Evolutionary conservation across 1,140 invertebrate species (phyloP), one percentile per base, ranked within the genome.

Genomic region (Lepidostoma basale): DNA sequence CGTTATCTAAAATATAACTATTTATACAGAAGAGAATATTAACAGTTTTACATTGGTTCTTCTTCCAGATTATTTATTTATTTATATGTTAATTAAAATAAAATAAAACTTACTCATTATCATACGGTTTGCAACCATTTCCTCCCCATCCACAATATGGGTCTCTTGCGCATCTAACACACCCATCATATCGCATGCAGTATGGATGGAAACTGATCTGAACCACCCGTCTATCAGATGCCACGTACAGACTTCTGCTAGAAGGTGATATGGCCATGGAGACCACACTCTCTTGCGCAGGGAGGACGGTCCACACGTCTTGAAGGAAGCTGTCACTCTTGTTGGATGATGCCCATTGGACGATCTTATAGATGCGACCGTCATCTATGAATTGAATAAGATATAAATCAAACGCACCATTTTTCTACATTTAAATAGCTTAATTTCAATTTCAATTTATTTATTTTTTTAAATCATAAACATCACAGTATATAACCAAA

Each of bases 141-240:
- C 18, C 20, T 30, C 58, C 44, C 69, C 69, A 71, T 10, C 69
- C 69, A 60, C 69, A 71, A 26, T 71, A 71, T 4, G 69, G 69
- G 40, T 71, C 69, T 33, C 69, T 67, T 3, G 69, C 66, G 30
- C 69, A 71, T 39, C 69, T 67, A 3, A 59, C 10, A 30, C 69
- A 71, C n/a, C 58, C 49, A 20, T 67, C 65, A 22, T 71, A 71
- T 33, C 45, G 65, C 6, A 56, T 4, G 3, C 6, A 3, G 42
- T 64, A 71, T 3, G 67, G 10, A 10, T 20, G 8, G 18, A 62
- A 9, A 16, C 33, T 67, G 0, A 71, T 12, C 33, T 71, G 69
- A 8, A 52, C 60, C 12, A 71, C 25, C 22, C 64, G 33, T 22
- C 47, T 4, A 40, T 52, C 25, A 0, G 69, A 67, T 5, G 47